A percentile compares a stretch with the other conserved stretches of the same genome.
Conservation (phyloP, 2,888 invertebrate genomes). For the Chrysopilus asiliformis region DNA sequence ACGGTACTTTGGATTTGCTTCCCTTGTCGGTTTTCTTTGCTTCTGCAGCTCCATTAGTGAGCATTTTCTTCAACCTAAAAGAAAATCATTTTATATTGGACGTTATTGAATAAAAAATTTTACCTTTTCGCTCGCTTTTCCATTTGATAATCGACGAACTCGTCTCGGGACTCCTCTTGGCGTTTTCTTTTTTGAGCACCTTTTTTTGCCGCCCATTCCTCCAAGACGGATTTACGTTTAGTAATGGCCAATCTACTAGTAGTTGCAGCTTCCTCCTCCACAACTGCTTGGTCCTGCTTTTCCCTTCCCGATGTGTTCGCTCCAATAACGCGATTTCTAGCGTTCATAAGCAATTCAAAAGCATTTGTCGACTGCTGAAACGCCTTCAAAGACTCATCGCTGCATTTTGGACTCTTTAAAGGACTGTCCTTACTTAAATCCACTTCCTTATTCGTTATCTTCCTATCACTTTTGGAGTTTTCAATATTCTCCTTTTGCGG, state of each 20-base stretch:
- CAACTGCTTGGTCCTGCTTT: no score
- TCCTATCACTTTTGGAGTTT: background rate
- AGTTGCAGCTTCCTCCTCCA: conserved; percentile 26
- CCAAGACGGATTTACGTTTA: conserved; percentile 41
- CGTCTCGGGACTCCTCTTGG: conserved; percentile 43
- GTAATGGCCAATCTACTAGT: conserved; percentile 27
- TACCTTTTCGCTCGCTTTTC: conserved; percentile 44
- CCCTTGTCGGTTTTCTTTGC: background rate
- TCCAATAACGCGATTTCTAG: conserved; percentile 49
- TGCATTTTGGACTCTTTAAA: background rate
- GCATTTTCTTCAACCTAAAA: conserved; percentile 29
- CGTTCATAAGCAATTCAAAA: conserved; percentile 54
- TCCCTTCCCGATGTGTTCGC: conserved; percentile 49
- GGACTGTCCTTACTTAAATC: background rate
- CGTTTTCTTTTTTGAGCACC: conserved; percentile 47
- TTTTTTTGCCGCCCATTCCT: conserved; percentile 51
- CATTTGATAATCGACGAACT: conserved; percentile 43
- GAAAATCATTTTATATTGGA: conserved; percentile 1
- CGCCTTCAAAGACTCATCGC: background rate
- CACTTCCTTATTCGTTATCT: no score
- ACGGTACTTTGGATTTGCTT: no score
- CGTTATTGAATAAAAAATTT: conserved; percentile 8
- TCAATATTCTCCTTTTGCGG: conserved; percentile 2
- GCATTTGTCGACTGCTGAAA: conserved; percentile 36
- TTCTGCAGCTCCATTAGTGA: conserved; percentile 18